Evolutionary conservation across 2,797 vertebrate species (phyloP), one percentile per base, ranked within the genome.

Genomic region (Chrysocyon brachyurus): DNA sequence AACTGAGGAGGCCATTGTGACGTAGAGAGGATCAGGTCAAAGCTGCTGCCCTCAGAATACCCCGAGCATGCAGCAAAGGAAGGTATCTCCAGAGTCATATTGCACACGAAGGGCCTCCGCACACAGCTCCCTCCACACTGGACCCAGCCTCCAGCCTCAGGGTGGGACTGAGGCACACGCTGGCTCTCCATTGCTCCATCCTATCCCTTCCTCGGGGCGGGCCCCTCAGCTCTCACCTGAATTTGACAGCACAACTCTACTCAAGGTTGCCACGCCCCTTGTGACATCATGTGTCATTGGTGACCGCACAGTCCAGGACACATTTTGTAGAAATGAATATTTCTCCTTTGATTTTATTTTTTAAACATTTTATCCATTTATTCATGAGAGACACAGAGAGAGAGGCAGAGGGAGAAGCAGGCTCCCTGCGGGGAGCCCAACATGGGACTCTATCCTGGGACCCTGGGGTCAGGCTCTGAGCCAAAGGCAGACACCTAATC

Each of bases 121-220:
- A 9, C 2, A 0, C 10, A 1, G 5, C 28, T 83, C 4, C 31
- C 49, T 46, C 12, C 0, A 3, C 3, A 11, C 9, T 57, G 2
- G 1, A 40, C n/a, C 5, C 4, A 4, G n/a, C 59, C 19, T 33
- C 3, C 16, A 9, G 4, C 17, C 0, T 79, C 22, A 12, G 21
- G 4, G 2, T 54, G 17, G 21, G 40, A 21, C 75, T 10, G 61
- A 63, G 9, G 28, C 6, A 10, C 19, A 46, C 1, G 14, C 1
- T 12, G 3, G 33, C 7, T 7, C n/a, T 72, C 15, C 11, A 6
- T 12, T 9, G 19, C 11, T 0, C 12, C 5, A 40, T 11, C 59
- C 46, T 57, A 0, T 31, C 21, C 11, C 21, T 56, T 31, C 6
- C 19, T 83, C 19, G n/a, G 6, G 0, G 54, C 26, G 5, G 12